Base-by-base conservation (phyloP, 2,888 invertebrate genomes). In the Euclidia mi region DNA sequence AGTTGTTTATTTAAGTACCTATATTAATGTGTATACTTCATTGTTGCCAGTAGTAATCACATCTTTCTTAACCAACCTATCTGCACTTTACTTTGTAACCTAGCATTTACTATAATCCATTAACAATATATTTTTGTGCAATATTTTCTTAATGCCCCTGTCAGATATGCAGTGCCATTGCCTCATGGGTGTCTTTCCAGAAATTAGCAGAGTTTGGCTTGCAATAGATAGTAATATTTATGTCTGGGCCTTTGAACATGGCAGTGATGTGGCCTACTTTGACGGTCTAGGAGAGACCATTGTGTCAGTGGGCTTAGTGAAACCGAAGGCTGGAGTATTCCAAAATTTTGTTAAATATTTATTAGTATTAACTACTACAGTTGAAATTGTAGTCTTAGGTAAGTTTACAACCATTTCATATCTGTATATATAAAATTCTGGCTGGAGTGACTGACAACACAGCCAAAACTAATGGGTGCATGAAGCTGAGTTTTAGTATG, bases 221-320 rank as follows among this genome's bases (percentile, higher is more conserved):
- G 98, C 99, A 3, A 98, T 99, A 72, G 99, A 99, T 86, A 99
- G 98, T 78, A 99, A 99, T 92, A 97, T 99, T 74, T 99, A 99
- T 94, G 96, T 99, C 29, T 99, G 99, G 99, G 98, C 98, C 18
- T 99, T 98, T 92, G 98, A 99, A 89, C 97, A 98, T 90, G 98
- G 98, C 44, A 96, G 97, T 61, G 99, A 99, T 95, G 96, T 99
- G 18, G 99, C 99, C 0, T 99, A 98, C 90, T 99, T 98, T 91
- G 99, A 99, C 95, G 99, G 99, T 0, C 95, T 99, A 0, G 98
- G 97, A 71, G 99, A 99, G 88, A 97, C 99, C 0, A 99, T 99
- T 79, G 95, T 99, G 41, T 97, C 98, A 86, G 99, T 99, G 49
- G 99, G 98, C 1, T 91, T 99, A 57, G 97, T 98, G 0, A 96